Evolutionary conservation across 2,888 invertebrate genomes (phyloP).

Genomic region (Hedya salicella): DNA sequence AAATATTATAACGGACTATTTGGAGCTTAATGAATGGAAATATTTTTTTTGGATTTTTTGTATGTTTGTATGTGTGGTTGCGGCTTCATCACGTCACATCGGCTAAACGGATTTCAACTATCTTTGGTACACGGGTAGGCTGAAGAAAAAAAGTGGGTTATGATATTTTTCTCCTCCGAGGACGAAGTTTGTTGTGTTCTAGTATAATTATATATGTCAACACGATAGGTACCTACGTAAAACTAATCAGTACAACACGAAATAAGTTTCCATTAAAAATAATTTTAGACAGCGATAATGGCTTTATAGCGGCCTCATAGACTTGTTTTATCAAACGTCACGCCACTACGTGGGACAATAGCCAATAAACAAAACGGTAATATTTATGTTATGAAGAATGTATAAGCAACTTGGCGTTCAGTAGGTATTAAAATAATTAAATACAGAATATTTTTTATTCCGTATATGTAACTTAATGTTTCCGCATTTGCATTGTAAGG

Average conservation of each 20-base stretch:
- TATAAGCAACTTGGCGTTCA: constrained; percentile 1
- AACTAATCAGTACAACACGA: constrained; percentile 5
- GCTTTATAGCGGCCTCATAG: constrained; percentile 26
- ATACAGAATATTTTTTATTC: neutral
- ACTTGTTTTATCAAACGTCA: constrained; percentile 36
- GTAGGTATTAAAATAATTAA: neutral
- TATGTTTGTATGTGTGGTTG: no score
- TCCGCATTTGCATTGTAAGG: neutral
- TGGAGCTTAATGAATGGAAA: no score
- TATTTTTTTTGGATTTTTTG: no score
- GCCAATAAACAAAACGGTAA: constrained; percentile 27
- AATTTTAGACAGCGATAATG: constrained; percentile 39
- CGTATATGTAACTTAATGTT: neutral
- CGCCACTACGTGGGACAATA: constrained; percentile 35
- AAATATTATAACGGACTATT: no score
- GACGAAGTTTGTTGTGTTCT: no score
- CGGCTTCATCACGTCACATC: no score
- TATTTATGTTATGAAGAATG: constrained; percentile 7
- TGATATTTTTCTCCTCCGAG: no score
- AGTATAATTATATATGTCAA: no score
- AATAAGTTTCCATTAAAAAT: constrained; percentile 32
- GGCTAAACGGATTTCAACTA: no score
- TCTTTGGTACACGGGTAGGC: no score
- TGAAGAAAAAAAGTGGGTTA: no score
- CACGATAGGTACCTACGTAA: neutral